Conservation (phyloP, 2,888 invertebrate genomes). For the Lumbricus terrestris region DNA sequence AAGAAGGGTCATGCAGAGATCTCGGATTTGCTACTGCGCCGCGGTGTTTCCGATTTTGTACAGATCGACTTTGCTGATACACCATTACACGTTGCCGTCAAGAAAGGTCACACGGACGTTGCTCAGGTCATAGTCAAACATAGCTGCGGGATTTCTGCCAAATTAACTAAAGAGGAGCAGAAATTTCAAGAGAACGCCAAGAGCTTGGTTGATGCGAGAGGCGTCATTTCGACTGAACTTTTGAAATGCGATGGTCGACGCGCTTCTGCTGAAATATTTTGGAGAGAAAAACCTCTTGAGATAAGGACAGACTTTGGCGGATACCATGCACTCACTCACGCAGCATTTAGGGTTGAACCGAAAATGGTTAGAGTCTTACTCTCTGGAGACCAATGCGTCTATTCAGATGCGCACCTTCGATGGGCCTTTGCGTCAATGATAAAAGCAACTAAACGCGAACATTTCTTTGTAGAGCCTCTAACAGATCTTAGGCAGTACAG, state of each 20-base stretch:
- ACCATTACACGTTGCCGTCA: not conserved
- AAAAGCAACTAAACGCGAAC: no score
- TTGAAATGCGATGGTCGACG: not conserved
- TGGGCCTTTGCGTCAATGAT: not conserved
- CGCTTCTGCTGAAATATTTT: not conserved
- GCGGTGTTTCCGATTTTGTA: not conserved
- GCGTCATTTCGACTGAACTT: not conserved
- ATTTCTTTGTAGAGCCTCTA: no score
- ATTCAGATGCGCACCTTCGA: not conserved
- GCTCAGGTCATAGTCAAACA: not conserved
- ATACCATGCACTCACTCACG: not conserved
- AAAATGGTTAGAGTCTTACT: not conserved
- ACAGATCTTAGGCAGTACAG: no score
- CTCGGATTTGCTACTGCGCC: not conserved
- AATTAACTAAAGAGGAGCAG: no score
- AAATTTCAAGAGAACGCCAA: not conserved
- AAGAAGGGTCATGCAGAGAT: not conserved
- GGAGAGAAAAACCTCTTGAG: not conserved
- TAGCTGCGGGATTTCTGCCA: not conserved
- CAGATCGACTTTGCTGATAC: not conserved
- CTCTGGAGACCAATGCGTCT: not conserved
- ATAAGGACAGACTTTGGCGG: not conserved
- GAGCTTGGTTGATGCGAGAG: not conserved
- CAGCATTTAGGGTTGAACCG: not conserved
- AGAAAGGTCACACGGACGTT: not conserved